phyloP scores from a whole-genome alignment of 2,113 vertebrate genomes.

The Malaclemys terrapin region DNA sequence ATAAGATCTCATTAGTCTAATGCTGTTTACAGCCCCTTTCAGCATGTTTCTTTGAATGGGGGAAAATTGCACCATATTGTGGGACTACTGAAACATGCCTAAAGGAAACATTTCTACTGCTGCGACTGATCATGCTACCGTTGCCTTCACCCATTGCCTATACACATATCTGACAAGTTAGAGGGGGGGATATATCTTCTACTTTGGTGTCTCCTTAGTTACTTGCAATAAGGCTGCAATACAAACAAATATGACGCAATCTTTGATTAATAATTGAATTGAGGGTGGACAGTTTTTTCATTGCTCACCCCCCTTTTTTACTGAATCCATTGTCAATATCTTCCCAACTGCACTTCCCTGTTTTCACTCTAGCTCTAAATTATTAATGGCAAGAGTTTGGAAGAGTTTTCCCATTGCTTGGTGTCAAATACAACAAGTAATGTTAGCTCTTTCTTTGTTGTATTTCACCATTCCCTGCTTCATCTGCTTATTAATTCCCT shows the following conservation, averaged over 20 bases:
- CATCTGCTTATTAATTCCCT: slow-evolving; percentile 51
- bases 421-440: not conserved
- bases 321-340: rapidly evolving
- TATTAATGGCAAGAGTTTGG: not conserved
- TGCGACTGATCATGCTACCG: not conserved
- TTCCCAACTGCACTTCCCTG: not conserved
- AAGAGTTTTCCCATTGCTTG: not conserved
- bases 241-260: not conserved
- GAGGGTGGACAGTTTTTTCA: not conserved
- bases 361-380: not conserved
- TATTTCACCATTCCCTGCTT: not conserved
- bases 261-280: not conserved
- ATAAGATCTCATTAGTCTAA: slow-evolving; percentile 20
- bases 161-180: not conserved
- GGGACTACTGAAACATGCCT: not conserved
- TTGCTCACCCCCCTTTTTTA: not conserved
- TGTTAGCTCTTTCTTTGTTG: not conserved
- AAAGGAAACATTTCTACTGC: slow-evolving; percentile 3
- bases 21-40: slow-evolving; percentile 17
- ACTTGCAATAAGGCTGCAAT: not conserved
- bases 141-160: not conserved
- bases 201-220: not conserved
- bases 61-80: not conserved
- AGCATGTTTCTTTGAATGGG: not conserved
- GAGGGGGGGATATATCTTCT: not conserved